Evolutionary conservation across 2,113 vertebrate species (phyloP).

Genomic region (Elephantulus edwardii): DNA sequence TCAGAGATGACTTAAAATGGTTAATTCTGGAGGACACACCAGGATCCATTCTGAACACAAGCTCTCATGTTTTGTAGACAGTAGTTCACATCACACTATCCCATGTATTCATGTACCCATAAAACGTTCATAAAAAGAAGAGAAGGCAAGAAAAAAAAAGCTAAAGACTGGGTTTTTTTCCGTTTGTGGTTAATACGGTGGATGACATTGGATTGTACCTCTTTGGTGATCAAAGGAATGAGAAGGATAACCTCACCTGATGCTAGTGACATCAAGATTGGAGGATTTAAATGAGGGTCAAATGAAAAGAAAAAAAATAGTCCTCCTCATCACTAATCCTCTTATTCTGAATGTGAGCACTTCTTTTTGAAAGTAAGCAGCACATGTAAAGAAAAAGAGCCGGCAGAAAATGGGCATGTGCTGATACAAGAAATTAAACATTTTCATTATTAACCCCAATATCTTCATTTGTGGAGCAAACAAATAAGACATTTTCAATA

Average conservation of each 20-base stretch:
- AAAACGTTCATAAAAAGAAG: constrained; percentile 18
- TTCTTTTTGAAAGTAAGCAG: constrained; percentile 26
- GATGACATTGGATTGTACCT: constrained; percentile 48
- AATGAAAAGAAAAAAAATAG: constrained; percentile 48
- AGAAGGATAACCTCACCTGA: constrained; percentile 1
- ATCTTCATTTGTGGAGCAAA: not conserved
- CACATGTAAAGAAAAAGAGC: not conserved
- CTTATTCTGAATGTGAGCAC: not conserved
- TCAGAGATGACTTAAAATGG: constrained; percentile 18
- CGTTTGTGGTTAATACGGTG: not conserved
- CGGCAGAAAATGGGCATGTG: constrained; percentile 43
- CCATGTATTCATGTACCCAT: not conserved
- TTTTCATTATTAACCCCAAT: constrained; percentile 50
- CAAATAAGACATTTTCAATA: not conserved
- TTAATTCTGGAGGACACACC: constrained; percentile 23
- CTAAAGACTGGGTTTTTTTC: not conserved
- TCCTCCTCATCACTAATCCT: constrained; percentile 52
- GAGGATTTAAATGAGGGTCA: constrained; percentile 73
- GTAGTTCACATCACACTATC: not conserved
- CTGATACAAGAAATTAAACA: constrained; percentile 36
- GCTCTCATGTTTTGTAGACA: not conserved
- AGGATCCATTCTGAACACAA: not conserved
- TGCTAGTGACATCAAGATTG: constrained; percentile 44
- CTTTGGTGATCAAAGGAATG: constrained; percentile 66
- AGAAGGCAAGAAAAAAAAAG: constrained; percentile 28